phyloP scores from a whole-genome alignment of 2,797 vertebrate genomes.

The Melanotaenia maccullochi region DNA sequence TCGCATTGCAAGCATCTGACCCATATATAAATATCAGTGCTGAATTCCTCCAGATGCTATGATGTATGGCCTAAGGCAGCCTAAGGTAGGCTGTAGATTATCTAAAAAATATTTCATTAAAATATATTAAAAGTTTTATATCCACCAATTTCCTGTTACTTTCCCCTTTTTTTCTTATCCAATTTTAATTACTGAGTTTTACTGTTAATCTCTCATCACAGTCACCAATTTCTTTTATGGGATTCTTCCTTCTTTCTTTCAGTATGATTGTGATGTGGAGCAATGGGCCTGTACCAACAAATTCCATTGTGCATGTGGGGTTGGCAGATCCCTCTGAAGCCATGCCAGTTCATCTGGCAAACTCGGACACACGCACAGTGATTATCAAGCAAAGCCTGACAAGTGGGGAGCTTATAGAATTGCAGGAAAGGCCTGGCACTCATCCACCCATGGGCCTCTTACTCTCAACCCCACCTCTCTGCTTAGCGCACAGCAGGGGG shows the following conservation, averaged over 20 bases:
- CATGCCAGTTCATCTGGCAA: slow-evolving; percentile 70
- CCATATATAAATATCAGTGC: no score
- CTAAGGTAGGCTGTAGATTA: no score
- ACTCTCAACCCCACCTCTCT: slow-evolving; percentile 42
- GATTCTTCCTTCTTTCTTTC: slow-evolving; percentile 50
- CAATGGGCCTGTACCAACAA: slow-evolving; percentile 66
- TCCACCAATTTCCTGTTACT: slow-evolving; percentile 23
- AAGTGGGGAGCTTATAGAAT: slow-evolving; percentile 68
- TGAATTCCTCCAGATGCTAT: no score
- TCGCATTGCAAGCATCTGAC: neutral
- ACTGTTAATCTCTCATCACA: slow-evolving; percentile 20
- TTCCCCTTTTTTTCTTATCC: slow-evolving; percentile 8
- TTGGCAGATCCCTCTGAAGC: slow-evolving; percentile 70
- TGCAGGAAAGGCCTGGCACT: slow-evolving; percentile 67
- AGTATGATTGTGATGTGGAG: slow-evolving; percentile 46
- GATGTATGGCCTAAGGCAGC: no score
- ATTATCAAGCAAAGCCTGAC: slow-evolving; percentile 73
- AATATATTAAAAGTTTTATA: neutral
- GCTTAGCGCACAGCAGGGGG: slow-evolving; percentile 68
- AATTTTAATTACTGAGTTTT: slow-evolving; percentile 28
- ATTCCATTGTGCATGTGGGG: slow-evolving; percentile 70
- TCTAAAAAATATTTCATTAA: no score
- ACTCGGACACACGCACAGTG: slow-evolving; percentile 39
- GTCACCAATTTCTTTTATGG: slow-evolving; percentile 54
- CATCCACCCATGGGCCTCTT: slow-evolving; percentile 61